Conservation (phyloP, 2,797 vertebrate species). For the Xenentodon cancila region DNA sequence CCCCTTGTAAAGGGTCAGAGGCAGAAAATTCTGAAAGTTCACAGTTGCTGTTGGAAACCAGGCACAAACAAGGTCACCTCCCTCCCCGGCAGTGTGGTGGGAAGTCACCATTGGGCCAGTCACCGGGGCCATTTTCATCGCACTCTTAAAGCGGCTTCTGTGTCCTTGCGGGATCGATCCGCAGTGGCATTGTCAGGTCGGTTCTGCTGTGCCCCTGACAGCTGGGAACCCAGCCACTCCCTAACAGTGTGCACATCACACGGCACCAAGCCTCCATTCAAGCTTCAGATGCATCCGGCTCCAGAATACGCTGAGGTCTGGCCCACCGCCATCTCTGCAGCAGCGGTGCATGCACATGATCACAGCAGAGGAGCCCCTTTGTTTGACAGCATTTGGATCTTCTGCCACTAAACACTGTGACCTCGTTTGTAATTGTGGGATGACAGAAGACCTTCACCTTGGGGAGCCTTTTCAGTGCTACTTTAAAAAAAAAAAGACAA, state of each 20-base stretch:
- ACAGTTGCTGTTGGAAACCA: constrained; percentile 36
- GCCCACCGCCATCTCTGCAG: constrained; percentile 36
- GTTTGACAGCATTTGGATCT: constrained; percentile 30
- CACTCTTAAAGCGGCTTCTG: constrained; percentile 59
- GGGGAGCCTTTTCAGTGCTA: constrained; percentile 23
- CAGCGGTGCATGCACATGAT: constrained; percentile 20
- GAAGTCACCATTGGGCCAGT: constrained; percentile 69
- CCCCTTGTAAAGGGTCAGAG: neutral
- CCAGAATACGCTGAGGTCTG: constrained; percentile 48
- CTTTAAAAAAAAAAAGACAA: too few relatives aligned
- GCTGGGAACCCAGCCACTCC: constrained; percentile 62
- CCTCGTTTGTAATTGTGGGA: constrained; percentile 51
- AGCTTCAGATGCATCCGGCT: constrained; percentile 39
- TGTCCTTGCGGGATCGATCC: constrained; percentile 75
- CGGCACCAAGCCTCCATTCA: constrained; percentile 29
- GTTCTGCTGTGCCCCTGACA: constrained; percentile 65
- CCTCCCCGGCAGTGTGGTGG: constrained; percentile 48
- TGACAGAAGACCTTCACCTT: constrained; percentile 47
- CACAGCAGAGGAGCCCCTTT: constrained; percentile 23
- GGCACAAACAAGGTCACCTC: constrained; percentile 68
- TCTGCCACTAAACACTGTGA: constrained; percentile 34
- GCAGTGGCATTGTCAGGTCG: constrained; percentile 61
- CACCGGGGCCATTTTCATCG: constrained; percentile 57
- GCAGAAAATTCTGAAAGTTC: constrained; percentile 21
- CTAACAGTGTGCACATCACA: constrained; percentile 50